A percentile compares a stretch with the other conserved stretches of the same genome.
These are phyloP conservation scores for Phoeniculus purpureus DNA, from an alignment of 2,797 vertebrate genomes.

Conservation along the genomic window DNA sequence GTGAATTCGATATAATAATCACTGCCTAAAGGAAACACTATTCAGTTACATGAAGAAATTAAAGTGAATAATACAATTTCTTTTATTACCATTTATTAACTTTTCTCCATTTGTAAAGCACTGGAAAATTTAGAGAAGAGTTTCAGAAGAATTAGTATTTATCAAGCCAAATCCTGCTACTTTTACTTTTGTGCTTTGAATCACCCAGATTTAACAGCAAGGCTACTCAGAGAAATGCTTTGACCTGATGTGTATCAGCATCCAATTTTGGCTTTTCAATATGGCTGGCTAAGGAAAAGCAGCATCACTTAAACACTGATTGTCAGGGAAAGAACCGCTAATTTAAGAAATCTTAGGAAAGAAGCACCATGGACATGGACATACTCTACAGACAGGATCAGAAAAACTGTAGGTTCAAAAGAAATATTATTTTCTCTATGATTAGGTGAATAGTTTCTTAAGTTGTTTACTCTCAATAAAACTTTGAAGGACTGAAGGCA, in stretches of 20 bases:
- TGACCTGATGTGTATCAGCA: not conserved
- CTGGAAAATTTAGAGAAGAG: not conserved
- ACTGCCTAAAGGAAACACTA: conserved; percentile 45
- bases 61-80: conserved; percentile 11
- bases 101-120: conserved; percentile 37
- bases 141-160: conserved; percentile 13
- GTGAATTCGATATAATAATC: conserved; percentile 42
- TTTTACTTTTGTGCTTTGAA: not conserved
- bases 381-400: not conserved
- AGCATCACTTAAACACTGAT: not conserved
- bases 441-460: not conserved
- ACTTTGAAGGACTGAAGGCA: not conserved
- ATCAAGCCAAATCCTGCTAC: not conserved
- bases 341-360: not conserved
- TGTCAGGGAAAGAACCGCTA: not conserved
- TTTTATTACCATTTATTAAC: conserved; percentile 61
- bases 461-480: not conserved
- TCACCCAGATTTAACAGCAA: not conserved
- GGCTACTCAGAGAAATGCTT: not conserved
- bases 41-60: conserved; percentile 46
- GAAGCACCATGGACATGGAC: not conserved
- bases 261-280: not conserved
- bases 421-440: not conserved
- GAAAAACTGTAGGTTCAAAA: conserved; percentile 44
- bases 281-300: not conserved